A percentile compares a stretch with the other conserved stretches of the same genome.
Evolutionary conservation across 2,113 vertebrate genomes (phyloP).

Genomic region (Athene noctua): DNA sequence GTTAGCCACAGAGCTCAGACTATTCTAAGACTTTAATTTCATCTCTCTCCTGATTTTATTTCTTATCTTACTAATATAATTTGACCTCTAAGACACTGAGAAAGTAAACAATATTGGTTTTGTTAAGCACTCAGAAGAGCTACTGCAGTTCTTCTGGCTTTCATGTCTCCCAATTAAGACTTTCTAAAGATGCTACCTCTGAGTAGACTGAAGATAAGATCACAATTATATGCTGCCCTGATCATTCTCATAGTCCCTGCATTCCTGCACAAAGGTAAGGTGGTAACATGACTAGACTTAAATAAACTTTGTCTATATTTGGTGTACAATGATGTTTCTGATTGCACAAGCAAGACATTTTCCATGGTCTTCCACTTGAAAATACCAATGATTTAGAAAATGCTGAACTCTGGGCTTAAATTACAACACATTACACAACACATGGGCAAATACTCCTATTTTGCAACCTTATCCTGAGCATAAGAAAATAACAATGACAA

Average conservation of each 20-base stretch:
- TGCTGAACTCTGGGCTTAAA: background rate
- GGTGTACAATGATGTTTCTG: background rate
- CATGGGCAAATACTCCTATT: background rate
- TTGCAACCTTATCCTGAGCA: background rate
- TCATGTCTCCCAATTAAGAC: rapidly evolving
- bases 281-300: background rate
- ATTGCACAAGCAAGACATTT: background rate
- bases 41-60: background rate
- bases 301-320: background rate
- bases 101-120: background rate
- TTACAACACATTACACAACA: background rate
- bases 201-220: background rate
- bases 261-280: background rate
- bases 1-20: background rate
- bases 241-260: background rate
- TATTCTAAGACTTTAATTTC: background rate
- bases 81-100: background rate
- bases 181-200: background rate
- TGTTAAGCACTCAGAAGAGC: background rate
- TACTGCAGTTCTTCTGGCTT: background rate
- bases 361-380: background rate
- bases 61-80: background rate
- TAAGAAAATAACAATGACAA: background rate
- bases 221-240: background rate
- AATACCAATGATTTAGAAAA: background rate